Base-by-base conservation (phyloP, 2,797 vertebrate species). In the Cyprinella venusta region DNA sequence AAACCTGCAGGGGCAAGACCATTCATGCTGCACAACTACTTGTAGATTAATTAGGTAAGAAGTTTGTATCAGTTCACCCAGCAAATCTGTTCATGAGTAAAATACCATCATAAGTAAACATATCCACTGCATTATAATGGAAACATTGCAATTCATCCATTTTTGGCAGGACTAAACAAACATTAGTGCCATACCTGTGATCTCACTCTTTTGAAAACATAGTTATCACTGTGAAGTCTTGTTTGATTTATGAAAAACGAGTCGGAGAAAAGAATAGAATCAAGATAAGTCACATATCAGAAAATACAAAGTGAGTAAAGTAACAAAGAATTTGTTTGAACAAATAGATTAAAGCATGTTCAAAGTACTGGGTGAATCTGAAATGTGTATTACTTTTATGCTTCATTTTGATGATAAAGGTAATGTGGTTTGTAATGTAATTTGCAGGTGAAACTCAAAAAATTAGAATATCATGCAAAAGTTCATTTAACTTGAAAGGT, bases 1-100 rank as follows among this genome's bases (percentile, higher is more conserved):
- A 82, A 54, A 68, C 61, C 63, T 82, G 45, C 72, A 76, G 71
- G 45, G 81, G 19, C 71, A 75, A 76, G 80, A 81, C 42, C 33
- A 65, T 74, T 75, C 45, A 64, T 54, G 70, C n/a, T 21, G n/a
- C 69, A 52, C 15, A 18, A 26, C 33, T 48, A 16, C 6, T 52
- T 65, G 9, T 38, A 81, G 70, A 81, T 54, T 65, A 75, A 81
- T 81, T 19, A 38, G 21, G 3, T 18, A 64, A 40, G 6, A 75
- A 3, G 19, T 80, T 80, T 80, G 40, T 80, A 80, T 61, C 7
- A 48, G 54, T 8, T 80, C 36, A 30, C 54, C 52, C 54, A 80
- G 54, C 8, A 80, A 71, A 79, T 68, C 48, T 40, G 64, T 56
- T 68, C 50, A 79, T 13, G n/a, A 30, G 64, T 69, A 56, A 40